Base-by-base conservation (phyloP, 2,888 invertebrate species). In the Mesochorus sp. region DNA sequence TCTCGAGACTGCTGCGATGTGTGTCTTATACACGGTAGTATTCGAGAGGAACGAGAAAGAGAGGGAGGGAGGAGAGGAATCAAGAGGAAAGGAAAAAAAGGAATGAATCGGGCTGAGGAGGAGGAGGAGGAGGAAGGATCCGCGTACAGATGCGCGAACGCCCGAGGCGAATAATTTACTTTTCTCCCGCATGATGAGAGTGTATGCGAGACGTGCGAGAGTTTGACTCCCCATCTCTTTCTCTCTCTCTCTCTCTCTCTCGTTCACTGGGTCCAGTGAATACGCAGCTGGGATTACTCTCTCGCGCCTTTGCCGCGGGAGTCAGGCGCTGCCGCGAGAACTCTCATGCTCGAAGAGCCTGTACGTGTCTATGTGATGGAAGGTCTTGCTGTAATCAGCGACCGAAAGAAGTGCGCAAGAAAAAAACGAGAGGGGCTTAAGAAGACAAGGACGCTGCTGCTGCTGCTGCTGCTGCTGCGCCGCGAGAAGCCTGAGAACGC, bases 91-190 rank as follows among this genome's bases (percentile, higher is more conserved):
- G 42, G n/a, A 66, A 53, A 39, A 31, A 55, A 55, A 53, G 17
- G 47, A 19, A n/a, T 14, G n/a, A 26, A n/a, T n/a, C n/a, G n/a
- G n/a, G n/a, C n/a, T n/a, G n/a, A 37, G 10, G 14, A 37, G 21
- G 3, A 28, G 42, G 24, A 39, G 42, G 44, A 42, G 42, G 26
- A 17, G 6, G 31, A 68, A 44, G 39, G 59, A 70, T 55, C 44
- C 55, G 55, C 47, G 68, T 68, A 68, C 44, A 68, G 55, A 57
- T 68, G 68, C 68, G 68, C 55, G 44, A 57, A 44, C 37, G 59
- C 70, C 37, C 57, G 47, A 70, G 59, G 70, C 70, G 24, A 34
- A 59, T 70, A 70, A 70, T 70, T 70, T 70, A 70, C 70, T 70
- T 59, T 70, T 57, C 59, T 70, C 47, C 47, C 57, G 70, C 70